Evolutionary conservation across 2,113 vertebrate genomes (phyloP).

Genomic region (Rattus rattus): DNA sequence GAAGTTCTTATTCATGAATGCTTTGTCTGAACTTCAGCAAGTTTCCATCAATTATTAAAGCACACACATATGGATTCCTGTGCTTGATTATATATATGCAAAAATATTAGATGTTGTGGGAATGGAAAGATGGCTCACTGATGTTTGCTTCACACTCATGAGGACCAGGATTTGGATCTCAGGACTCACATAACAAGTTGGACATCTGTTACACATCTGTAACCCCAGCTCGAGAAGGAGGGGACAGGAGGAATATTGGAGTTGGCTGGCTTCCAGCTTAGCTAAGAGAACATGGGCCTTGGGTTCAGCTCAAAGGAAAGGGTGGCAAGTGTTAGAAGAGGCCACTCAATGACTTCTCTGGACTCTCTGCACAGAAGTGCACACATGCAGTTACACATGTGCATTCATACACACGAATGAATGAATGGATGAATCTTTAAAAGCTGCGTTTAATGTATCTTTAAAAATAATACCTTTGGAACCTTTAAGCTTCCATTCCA

Average conservation of each 20-base stretch:
- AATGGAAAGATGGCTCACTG: background rate
- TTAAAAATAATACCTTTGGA: background rate
- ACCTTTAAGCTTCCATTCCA: background rate
- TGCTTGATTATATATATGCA: background rate
- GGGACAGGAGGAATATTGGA: background rate
- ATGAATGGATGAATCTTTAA: background rate
- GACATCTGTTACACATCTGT: background rate
- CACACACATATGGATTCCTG: background rate
- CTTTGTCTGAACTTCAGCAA: background rate
- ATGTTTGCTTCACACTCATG: background rate
- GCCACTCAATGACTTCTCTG: background rate
- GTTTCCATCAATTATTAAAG: background rate
- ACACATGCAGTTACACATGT: background rate
- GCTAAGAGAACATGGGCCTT: too few species aligned
- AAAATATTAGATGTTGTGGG: background rate
- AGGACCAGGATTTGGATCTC: background rate
- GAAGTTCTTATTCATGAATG: background rate
- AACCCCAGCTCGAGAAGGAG: background rate
- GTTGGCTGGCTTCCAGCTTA: background rate
- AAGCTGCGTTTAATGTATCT: background rate
- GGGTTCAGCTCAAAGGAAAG: background rate
- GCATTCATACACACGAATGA: background rate
- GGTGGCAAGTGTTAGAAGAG: background rate
- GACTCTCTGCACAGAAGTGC: background rate
- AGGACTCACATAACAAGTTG: background rate